Evolutionary conservation across 92 coral and sea anemone genomes (phyloP).

Genomic region (Parazoanthus atlanticus): DNA sequence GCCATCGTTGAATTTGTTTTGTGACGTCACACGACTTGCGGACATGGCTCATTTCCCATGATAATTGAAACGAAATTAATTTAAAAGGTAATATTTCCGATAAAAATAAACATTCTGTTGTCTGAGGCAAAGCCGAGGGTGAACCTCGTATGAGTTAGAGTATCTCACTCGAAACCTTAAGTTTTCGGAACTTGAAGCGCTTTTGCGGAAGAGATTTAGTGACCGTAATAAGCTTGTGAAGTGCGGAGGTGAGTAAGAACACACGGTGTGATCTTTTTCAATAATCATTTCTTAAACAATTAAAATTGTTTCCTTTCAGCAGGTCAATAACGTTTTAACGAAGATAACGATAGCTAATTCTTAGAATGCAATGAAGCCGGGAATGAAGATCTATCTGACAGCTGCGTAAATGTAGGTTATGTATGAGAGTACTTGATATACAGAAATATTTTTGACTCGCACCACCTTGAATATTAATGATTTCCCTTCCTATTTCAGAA

Average conservation of each 20-base stretch:
- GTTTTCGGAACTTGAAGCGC: neutral
- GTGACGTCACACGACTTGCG: neutral
- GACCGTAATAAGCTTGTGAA: neutral
- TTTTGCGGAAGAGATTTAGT: neutral
- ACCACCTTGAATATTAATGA: no score
- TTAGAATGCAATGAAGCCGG: neutral
- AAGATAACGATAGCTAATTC: neutral
- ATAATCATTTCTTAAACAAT: neutral
- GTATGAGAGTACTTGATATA: neutral
- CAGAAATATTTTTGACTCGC: no score
- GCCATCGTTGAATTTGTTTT: neutral
- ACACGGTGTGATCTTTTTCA: neutral
- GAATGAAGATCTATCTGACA: neutral
- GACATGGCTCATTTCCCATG: neutral
- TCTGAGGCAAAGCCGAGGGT: neutral
- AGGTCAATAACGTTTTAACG: neutral
- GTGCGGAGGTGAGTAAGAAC: neutral
- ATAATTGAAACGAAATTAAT: neutral
- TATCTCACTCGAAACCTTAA: neutral
- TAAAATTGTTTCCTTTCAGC: neutral
- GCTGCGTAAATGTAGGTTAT: neutral
- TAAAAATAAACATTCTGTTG: neutral
- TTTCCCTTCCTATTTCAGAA: neutral
- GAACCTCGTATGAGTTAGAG: neutral
- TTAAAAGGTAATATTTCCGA: neutral